Conservation (phyloP, 2,888 invertebrate species). For the Pedicia rivosa region DNA sequence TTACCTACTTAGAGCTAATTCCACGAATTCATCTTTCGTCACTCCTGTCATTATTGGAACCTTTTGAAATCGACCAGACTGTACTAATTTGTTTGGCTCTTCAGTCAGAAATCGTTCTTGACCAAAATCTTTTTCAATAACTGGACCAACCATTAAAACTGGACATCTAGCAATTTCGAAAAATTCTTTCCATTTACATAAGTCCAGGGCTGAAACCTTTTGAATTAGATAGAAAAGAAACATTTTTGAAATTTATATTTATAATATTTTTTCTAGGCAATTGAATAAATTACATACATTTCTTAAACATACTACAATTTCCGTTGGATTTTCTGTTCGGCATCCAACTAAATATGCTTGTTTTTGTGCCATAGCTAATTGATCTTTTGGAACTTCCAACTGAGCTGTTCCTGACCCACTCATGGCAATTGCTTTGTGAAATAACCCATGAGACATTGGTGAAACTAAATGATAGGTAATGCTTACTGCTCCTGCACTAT, state of each 20-base stretch:
- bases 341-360: constrained; percentile 45
- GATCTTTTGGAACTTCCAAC: constrained; percentile 35
- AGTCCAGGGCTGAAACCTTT: too few species aligned
- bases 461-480: constrained; percentile 38
- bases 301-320: background rate
- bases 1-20: constrained; percentile 34
- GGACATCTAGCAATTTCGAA: too few species aligned
- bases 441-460: constrained; percentile 44
- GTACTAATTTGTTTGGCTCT: constrained; percentile 32
- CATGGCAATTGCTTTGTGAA: constrained; percentile 50
- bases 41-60: constrained; percentile 50
- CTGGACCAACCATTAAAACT: constrained; percentile 39
- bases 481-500: constrained; percentile 34
- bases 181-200: too few species aligned
- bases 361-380: constrained; percentile 39
- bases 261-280: too few species aligned
- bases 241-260: too few species aligned
- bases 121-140: constrained; percentile 46
- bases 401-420: constrained; percentile 42
- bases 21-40: constrained; percentile 49
- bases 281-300: too few species aligned
- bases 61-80: constrained; percentile 30
- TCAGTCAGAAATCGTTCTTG: constrained; percentile 39
- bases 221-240: too few species aligned
- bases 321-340: constrained; percentile 28